Conservation (phyloP, 1,140 invertebrate species). For the Drosophila pandora region DNA sequence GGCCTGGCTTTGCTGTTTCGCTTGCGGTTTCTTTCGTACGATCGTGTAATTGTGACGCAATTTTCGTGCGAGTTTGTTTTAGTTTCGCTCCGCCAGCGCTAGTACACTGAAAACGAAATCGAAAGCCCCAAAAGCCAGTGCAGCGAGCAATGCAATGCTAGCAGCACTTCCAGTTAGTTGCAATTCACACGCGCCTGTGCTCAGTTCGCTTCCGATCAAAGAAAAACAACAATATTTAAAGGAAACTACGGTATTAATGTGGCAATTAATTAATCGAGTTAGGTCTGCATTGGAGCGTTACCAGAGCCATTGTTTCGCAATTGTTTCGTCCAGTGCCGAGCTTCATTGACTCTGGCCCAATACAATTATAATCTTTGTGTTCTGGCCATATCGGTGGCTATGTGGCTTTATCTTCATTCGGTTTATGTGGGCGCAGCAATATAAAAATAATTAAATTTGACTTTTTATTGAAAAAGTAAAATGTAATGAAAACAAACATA, state of each 20-base stretch:
- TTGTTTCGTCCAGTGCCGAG: conserved; percentile 29
- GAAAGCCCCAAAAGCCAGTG: conserved; percentile 55
- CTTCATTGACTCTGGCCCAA: conserved; percentile 37
- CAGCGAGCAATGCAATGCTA: conserved; percentile 20
- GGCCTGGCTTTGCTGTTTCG: conserved; percentile 21
- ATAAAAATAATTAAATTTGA: conserved; percentile 34
- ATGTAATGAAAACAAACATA: conserved; percentile 3
- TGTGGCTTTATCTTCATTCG: background rate
- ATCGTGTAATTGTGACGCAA: conserved; percentile 79
- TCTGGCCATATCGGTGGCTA: conserved; percentile 9
- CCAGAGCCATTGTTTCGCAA: conserved; percentile 29
- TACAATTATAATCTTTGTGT: conserved; percentile 20
- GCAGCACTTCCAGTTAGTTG: conserved; percentile 44
- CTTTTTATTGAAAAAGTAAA: conserved; percentile 17
- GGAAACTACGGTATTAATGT: conserved; percentile 39
- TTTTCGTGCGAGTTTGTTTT: conserved; percentile 65
- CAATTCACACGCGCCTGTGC: conserved; percentile 59
- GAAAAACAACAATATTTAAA: background rate
- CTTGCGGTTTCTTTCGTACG: conserved; percentile 71
- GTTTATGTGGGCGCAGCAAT: conserved; percentile 25
- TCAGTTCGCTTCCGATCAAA: conserved; percentile 53
- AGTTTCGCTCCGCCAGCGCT: conserved; percentile 49
- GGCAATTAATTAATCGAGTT: conserved; percentile 20
- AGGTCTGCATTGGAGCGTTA: conserved; percentile 42
- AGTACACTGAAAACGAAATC: conserved; percentile 68